Base-by-base conservation (phyloP, 2,797 vertebrate genomes). In the Petrocephalus sullivani region DNA sequence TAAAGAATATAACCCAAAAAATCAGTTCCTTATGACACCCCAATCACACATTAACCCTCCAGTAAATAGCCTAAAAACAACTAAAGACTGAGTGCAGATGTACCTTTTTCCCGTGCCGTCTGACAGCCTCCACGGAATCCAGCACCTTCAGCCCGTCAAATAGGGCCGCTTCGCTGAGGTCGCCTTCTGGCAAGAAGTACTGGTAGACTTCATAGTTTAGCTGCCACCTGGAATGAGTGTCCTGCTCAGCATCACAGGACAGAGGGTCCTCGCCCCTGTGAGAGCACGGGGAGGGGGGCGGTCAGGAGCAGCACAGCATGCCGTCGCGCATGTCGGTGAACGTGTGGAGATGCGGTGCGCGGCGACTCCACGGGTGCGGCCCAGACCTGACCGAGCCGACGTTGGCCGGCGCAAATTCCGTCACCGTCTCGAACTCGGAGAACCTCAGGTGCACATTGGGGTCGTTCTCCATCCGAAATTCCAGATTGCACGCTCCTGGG, bases 341-440 rank as follows among this genome's bases (percentile, higher is more conserved):
- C 33, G 14, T 75, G 33, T 8, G 2, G 14, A 41, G 28, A 41
- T 16, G 5, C 33, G 6, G 37, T 4, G 3, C 1, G 71, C 7
- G 6, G 19, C 14, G 12, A 19, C 37, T 0, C 0, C 33, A 0
- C 1, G 67, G 37, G 14, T n/a, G 16, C 2, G 2, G 14, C 33
- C 37, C 33, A 46, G 71, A 90, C 90, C 89, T 87, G 10, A 2
- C n/a, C 16, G 5, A 4, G 3, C 90, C 90, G 14, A 90, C 16
- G 54, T 90, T 90, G 33, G 90, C 90, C 4, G 90, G 89, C 1
- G 90, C 90, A 82, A 90, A 90, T 64, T 85, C 37, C 2, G 53
- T 19, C 85, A 75, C 57, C 19, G 89, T 90, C 75, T 87, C 90
- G 64, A 85, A 83, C 4, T 23, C 49, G 9, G 88, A 61, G 81